These are phyloP conservation scores for Talpa occidentalis DNA, from an alignment of 2,113 vertebrate species.

Conservation along the genomic window DNA sequence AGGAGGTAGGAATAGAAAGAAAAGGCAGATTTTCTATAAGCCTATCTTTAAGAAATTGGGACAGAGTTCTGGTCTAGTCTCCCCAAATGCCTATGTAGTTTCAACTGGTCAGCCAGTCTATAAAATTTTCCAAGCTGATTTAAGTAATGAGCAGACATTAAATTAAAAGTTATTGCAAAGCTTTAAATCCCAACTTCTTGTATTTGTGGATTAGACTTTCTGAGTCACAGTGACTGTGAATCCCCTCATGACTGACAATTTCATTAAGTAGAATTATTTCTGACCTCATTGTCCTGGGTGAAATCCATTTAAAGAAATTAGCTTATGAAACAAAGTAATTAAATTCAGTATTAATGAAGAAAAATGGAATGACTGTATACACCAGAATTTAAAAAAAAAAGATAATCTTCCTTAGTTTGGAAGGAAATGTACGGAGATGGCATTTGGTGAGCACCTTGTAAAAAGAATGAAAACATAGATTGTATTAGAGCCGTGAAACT, in stretches of 20 bases:
- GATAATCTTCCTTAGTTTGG: not conserved
- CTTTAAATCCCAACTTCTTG: not conserved
- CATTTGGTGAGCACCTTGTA: not conserved
- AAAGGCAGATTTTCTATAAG: not conserved
- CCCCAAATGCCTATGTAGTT: not conserved
- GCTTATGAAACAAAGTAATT: slow-evolving; percentile 64
- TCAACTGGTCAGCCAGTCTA: not conserved
- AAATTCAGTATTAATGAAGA: slow-evolving; percentile 55
- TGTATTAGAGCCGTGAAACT: not conserved
- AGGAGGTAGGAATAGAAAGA: not conserved
- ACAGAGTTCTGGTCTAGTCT: not conserved
- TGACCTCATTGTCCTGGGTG: slow-evolving; percentile 8
- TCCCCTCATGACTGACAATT: slow-evolving; percentile 24
- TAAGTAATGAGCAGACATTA: not conserved
- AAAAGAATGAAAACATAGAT: slow-evolving; percentile 37
- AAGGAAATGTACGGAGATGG: not conserved
- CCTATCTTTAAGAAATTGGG: not conserved
- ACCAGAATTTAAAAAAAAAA: slow-evolving; percentile 37
- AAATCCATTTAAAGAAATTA: slow-evolving; percentile 52
- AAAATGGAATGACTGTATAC: slow-evolving; percentile 22
- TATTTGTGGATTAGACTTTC: slow-evolving; percentile 2
- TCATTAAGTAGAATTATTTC: slow-evolving; percentile 63
- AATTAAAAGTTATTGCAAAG: not conserved
- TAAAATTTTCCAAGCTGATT: not conserved
- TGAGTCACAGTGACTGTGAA: slow-evolving; percentile 9